Conservation (phyloP, 2,113 vertebrate genomes). For the Malurus cyaneus region DNA sequence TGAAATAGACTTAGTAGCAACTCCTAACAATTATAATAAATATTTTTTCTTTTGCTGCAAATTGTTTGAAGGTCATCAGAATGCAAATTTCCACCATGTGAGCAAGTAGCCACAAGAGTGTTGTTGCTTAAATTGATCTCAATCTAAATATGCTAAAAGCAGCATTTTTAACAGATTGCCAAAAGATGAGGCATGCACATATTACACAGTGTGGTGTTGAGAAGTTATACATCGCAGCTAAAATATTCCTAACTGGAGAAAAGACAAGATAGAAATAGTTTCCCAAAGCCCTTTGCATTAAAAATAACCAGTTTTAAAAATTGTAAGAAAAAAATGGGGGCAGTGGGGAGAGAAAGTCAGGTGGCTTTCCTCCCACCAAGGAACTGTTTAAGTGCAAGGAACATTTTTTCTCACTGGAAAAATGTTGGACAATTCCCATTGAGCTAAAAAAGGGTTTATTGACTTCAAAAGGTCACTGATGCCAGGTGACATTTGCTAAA, state of each 20-base stretch:
- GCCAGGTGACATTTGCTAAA: not conserved
- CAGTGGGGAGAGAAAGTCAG: rapidly evolving
- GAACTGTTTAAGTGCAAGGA: not conserved
- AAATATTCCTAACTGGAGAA: not conserved
- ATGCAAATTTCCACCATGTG: not conserved
- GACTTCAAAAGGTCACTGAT: not conserved
- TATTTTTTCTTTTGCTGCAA: not conserved
- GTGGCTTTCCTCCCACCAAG: not conserved
- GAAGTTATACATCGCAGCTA: not conserved
- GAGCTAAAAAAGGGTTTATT: not conserved
- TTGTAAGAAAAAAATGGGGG: not conserved
- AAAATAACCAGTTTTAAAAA: not conserved
- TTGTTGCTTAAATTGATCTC: not conserved
- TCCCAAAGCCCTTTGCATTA: not conserved
- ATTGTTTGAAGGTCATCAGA: slow-evolving; percentile 28
- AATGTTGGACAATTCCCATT: not conserved
- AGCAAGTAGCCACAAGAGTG: not conserved
- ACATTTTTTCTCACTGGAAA: not conserved
- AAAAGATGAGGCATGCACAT: not conserved
- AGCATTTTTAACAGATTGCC: not conserved
- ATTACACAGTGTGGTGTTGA: not conserved
- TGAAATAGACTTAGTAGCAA: not conserved
- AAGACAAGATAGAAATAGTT: not conserved
- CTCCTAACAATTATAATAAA: not conserved
- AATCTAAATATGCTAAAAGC: not conserved